Percentiles rank a stretch among this genome's conserved stretches.
phyloP scores from a whole-genome alignment of 2,797 vertebrate genomes.

The Aquila chrysaetos region DNA sequence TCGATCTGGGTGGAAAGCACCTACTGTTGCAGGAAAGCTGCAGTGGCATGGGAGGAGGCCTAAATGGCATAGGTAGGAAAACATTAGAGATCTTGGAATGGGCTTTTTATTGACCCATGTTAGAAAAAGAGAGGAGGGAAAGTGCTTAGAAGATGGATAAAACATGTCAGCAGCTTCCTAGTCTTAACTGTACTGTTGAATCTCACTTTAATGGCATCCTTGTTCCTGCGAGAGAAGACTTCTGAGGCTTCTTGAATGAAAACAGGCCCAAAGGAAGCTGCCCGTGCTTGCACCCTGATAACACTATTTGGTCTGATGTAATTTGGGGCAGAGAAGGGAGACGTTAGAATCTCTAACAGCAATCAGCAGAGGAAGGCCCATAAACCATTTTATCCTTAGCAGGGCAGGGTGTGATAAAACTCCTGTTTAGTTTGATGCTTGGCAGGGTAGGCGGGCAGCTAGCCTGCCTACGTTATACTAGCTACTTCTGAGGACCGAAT shows the following conservation, averaged over 20 bases:
- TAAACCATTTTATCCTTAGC: neutral
- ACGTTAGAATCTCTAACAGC: neutral
- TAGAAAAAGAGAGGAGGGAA: neutral
- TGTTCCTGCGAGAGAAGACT: neutral
- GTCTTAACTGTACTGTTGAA: neutral
- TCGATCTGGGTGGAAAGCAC: neutral
- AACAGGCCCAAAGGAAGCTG: neutral
- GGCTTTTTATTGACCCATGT: neutral
- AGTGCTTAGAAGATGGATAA: neutral
- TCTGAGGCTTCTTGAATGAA: neutral
- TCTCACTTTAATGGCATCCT: neutral
- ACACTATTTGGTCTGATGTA: neutral
- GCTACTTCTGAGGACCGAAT: neutral
- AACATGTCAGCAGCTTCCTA: neutral
- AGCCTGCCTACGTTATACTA: neutral
- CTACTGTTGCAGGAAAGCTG: neutral
- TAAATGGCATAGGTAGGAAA: neutral
- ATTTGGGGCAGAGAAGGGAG: neutral
- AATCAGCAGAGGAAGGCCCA: neutral
- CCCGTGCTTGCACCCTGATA: neutral
- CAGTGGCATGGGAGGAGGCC: neutral
- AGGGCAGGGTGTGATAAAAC: neutral
- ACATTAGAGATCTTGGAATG: neutral
- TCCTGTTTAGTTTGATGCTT: neutral
- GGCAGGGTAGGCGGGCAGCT: neutral